Conservation (phyloP, 2,797 vertebrate species). For the Echiichthys vipera region DNA sequence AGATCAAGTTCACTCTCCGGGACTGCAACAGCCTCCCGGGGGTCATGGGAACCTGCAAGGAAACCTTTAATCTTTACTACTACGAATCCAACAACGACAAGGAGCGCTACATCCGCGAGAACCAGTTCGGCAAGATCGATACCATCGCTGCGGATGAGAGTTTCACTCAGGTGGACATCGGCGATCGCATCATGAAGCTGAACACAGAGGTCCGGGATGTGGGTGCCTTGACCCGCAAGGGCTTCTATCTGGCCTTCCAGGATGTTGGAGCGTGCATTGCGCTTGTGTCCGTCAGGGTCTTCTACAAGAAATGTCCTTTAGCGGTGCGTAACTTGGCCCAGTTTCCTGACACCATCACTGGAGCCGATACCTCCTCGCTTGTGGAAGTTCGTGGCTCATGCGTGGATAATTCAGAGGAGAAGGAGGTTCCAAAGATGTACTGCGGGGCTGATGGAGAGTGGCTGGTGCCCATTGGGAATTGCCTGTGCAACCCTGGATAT, state of each 20-base stretch:
- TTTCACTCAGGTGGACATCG: constrained; percentile 99
- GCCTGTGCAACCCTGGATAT: constrained; percentile 94
- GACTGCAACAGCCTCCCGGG: constrained; percentile 98
- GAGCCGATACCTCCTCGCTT: constrained; percentile 94
- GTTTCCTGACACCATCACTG: constrained; percentile 96
- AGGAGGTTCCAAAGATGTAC: constrained; percentile 99
- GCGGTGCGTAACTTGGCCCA: constrained; percentile 95
- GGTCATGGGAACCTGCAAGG: constrained; percentile 98
- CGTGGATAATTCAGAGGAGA: constrained; percentile 97
- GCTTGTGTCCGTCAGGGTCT: constrained; percentile 94
- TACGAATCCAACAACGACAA: constrained; percentile 96
- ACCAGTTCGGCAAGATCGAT: constrained; percentile 95
- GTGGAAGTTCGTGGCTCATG: constrained; percentile 98
- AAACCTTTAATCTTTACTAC: constrained; percentile 98
- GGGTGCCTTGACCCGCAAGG: constrained; percentile 90
- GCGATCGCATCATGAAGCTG: constrained; percentile 97
- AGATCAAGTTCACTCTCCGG: constrained; percentile 97
- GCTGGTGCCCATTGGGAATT: constrained; percentile 99
- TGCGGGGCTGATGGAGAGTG: constrained; percentile 98
- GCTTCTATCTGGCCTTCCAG: constrained; percentile 98
- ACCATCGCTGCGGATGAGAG: constrained; percentile 97
- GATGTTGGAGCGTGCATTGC: constrained; percentile 98
- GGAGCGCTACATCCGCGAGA: constrained; percentile 93
- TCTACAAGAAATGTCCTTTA: constrained; percentile 96
- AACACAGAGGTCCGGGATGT: constrained; percentile 97